Conservation (phyloP, 2,797 vertebrate genomes). For the Spheniscus humboldti region DNA sequence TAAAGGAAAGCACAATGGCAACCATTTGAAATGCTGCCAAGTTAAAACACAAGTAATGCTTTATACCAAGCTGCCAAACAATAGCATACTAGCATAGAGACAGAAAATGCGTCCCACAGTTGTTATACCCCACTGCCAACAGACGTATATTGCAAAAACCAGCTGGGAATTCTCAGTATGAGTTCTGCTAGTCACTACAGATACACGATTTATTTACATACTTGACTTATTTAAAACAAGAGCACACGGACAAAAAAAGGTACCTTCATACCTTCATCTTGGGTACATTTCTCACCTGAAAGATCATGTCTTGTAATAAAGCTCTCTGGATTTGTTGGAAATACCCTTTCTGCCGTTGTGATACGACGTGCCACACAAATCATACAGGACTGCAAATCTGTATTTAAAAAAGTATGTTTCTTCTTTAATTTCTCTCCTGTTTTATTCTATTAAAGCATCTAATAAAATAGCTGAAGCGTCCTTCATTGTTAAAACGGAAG, state of each 20-base stretch:
- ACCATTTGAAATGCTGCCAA: not conserved
- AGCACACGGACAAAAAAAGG: not conserved
- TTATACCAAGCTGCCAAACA: not conserved
- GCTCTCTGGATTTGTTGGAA: conserved; percentile 80
- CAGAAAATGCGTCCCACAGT: not conserved
- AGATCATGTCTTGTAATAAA: conserved; percentile 96
- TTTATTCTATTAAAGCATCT: not conserved
- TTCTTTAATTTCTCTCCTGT: not conserved
- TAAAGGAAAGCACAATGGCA: not conserved
- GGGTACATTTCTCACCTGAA: conserved; percentile 80
- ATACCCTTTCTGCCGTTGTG: conserved; percentile 83
- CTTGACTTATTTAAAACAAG: not conserved
- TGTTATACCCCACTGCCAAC: not conserved
- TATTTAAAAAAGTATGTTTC: not conserved
- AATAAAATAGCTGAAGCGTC: not conserved
- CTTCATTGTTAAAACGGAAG: not conserved
- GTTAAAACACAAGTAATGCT: not conserved
- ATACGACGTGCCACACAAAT: conserved; percentile 96
- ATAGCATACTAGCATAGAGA: not conserved
- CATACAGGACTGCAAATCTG: conserved; percentile 98
- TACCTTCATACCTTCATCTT: not conserved
- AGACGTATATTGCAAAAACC: not conserved
- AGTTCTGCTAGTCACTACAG: not conserved
- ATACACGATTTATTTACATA: not conserved
- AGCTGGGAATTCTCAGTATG: not conserved